These are phyloP conservation scores for Pyxicephalus adspersus DNA, from an alignment of 2,113 vertebrate species.

Conservation along the genomic window DNA sequence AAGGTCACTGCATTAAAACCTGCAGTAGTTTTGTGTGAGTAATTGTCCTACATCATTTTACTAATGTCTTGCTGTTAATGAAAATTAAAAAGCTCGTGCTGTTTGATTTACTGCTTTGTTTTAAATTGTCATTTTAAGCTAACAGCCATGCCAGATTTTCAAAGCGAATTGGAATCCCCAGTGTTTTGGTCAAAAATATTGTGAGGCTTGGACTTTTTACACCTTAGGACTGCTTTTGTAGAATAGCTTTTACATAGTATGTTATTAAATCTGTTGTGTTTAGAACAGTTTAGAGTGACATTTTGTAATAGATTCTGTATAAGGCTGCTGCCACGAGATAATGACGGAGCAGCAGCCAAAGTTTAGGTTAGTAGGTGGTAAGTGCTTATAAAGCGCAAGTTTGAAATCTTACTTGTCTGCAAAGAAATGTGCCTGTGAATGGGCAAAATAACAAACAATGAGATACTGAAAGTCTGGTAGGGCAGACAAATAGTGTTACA, in stretches of 20 bases:
- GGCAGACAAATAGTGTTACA: no score
- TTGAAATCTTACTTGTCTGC: constrained; percentile 24
- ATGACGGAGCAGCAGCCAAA: constrained; percentile 51
- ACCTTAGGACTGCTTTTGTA: constrained; percentile 50
- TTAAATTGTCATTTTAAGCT: constrained; percentile 56
- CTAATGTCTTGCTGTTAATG: constrained; percentile 55
- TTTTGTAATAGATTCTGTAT: constrained; percentile 53
- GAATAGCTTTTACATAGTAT: constrained; percentile 53
- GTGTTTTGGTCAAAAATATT: constrained; percentile 55
- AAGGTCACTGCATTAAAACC: constrained; percentile 57
- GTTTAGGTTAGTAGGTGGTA: constrained; percentile 49
- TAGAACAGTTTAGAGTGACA: constrained; percentile 38
- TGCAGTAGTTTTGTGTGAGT: constrained; percentile 50
- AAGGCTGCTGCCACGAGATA: constrained; percentile 45
- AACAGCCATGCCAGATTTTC: constrained; percentile 50
- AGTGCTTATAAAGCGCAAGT: constrained; percentile 46
- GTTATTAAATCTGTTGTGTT: constrained; percentile 53
- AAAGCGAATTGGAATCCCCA: constrained; percentile 36
- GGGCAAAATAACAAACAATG: constrained; percentile 14
- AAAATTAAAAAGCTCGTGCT: constrained; percentile 55
- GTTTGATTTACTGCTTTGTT: constrained; percentile 57
- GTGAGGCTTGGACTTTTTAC: constrained; percentile 53
- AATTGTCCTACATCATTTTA: constrained; percentile 58
- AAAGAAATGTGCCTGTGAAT: constrained; percentile 13
- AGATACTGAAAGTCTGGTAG: constrained; percentile 7